phyloP scores from a whole-genome alignment of 2,797 vertebrate species.

The Bucorvus abyssinicus region DNA sequence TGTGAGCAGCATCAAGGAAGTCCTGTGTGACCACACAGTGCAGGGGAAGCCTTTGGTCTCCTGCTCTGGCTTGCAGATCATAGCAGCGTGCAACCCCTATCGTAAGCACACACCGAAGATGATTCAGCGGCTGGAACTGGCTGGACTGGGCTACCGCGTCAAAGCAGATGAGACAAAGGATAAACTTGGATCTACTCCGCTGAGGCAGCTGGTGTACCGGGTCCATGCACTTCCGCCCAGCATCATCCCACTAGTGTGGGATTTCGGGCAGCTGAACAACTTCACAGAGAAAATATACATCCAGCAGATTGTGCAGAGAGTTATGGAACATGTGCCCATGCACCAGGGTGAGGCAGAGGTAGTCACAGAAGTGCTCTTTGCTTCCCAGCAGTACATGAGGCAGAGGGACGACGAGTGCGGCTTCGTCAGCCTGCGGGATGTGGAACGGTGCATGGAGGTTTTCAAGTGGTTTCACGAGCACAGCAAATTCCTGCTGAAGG shows the following conservation, averaged over 20 bases:
- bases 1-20: conserved; percentile 93
- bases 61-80: conserved; percentile 82
- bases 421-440: conserved; percentile 94
- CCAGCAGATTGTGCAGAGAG: conserved; percentile 89
- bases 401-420: conserved; percentile 84
- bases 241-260: conserved; percentile 95
- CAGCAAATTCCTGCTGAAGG: conserved; percentile 73
- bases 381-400: conserved; percentile 91
- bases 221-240: conserved; percentile 95
- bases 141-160: conserved; percentile 92
- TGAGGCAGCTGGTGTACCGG: conserved; percentile 95
- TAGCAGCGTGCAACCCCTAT: conserved; percentile 97
- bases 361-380: conserved; percentile 82
- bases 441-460: conserved; percentile 91
- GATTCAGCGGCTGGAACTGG: conserved; percentile 89
- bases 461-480: conserved; percentile 88
- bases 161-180: conserved; percentile 87
- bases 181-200: conserved; percentile 90
- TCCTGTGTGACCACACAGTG: conserved; percentile 89
- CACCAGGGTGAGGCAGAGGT: neutral
- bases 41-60: conserved; percentile 76
- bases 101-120: conserved; percentile 88
- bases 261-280: conserved; percentile 92
- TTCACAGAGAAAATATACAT: conserved; percentile 88
- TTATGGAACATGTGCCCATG: conserved; percentile 60